A percentile compares a stretch with the other conserved stretches of the same genome.
phyloP scores from a whole-genome alignment of 2,113 vertebrate genomes.

The Etheostoma cragini region DNA sequence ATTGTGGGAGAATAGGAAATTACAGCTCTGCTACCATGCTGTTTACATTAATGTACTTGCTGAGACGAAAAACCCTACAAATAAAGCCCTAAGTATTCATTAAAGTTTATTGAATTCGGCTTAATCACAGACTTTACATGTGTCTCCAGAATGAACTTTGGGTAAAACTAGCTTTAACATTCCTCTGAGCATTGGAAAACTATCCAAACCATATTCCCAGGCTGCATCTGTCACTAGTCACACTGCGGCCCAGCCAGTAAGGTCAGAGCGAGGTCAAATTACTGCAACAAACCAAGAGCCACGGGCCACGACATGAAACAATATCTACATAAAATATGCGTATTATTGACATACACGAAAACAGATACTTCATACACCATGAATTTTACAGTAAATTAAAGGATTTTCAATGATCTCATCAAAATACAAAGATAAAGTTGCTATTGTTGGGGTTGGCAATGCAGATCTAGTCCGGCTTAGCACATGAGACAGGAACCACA shows the following conservation, averaged over 20 bases:
- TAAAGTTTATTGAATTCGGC: conserved; percentile 79
- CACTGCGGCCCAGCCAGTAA: conserved; percentile 64
- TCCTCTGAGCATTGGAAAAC: conserved; percentile 57
- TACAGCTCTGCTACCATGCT: conserved; percentile 79
- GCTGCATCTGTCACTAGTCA: conserved; percentile 77
- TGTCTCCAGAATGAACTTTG: conserved; percentile 75
- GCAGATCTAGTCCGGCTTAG: conserved; percentile 65
- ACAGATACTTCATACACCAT: conserved; percentile 53
- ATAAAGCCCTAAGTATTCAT: conserved; percentile 76
- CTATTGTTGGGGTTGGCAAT: conserved; percentile 51
- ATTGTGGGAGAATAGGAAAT: conserved; percentile 81
- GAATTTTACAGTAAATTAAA: conserved; percentile 30
- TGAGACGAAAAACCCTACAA: conserved; percentile 70
- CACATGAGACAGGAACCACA: conserved; percentile 71
- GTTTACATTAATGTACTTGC: conserved; percentile 77
- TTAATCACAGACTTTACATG: conserved; percentile 81
- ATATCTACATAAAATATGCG: conserved; percentile 58
- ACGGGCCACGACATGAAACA: conserved; percentile 40
- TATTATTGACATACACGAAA: conserved; percentile 53
- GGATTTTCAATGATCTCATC: conserved; percentile 5
- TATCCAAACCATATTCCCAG: conserved; percentile 74
- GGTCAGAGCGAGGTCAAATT: conserved; percentile 78
- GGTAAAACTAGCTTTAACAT: conserved; percentile 66
- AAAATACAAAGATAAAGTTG: conserved; percentile 29
- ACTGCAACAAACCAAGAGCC: conserved; percentile 67